A percentile compares a stretch with the other conserved stretches of the same genome.
phyloP scores from a whole-genome alignment of 2,113 vertebrate genomes.

The Oryzias curvinotus region DNA sequence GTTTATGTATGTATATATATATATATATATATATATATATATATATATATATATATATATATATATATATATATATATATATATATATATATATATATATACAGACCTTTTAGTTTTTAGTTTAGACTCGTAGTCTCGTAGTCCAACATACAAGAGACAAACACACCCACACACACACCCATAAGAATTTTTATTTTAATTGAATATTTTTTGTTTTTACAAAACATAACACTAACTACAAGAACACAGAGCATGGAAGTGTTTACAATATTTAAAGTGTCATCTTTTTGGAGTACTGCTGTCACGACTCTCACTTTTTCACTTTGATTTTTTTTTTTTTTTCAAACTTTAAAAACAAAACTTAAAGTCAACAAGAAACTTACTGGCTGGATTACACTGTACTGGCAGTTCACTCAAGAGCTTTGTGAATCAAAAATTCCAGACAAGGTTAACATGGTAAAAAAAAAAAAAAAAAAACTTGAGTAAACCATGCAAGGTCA shows the following conservation, averaged over 20 bases:
- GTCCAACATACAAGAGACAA: no score
- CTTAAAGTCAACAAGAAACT: neutral
- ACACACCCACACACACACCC: no score
- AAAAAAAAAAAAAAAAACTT: conserved; percentile 1
- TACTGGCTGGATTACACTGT: neutral
- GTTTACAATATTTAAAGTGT: neutral
- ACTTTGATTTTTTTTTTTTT: neutral
- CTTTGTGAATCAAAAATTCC: conserved; percentile 26
- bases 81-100: no score
- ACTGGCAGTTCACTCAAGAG: conserved; percentile 10
- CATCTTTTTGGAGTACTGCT: neutral
- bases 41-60: no score
- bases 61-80: no score
- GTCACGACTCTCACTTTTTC: neutral
- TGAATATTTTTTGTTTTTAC: no score
- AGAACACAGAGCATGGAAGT: neutral
- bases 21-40: no score
- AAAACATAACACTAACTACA: no score
- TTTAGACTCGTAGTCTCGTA: no score
- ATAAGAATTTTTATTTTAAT: no score
- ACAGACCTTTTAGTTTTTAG: no score
- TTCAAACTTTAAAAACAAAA: neutral
- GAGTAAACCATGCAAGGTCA: conserved; percentile 6
- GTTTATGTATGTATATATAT: no score
- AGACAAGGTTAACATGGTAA: conserved; percentile 24